Conservation (phyloP, 2,797 vertebrate species). For the Xenentodon cancila region DNA sequence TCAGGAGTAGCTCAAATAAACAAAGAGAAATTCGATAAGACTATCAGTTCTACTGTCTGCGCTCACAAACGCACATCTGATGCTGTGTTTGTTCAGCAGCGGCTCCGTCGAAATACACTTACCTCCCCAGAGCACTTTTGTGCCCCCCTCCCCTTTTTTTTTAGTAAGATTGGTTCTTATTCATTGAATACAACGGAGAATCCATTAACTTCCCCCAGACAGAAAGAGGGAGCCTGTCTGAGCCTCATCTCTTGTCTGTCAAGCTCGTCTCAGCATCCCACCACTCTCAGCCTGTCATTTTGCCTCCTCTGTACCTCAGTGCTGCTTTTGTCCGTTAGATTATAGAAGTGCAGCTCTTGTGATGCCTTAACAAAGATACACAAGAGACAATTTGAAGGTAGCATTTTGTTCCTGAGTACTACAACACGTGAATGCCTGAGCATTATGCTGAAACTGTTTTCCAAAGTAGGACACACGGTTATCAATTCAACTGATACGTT, state of each 20-base stretch:
- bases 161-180: constrained; percentile 48
- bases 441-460: constrained; percentile 10
- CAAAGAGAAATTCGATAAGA: constrained; percentile 47
- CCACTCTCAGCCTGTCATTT: constrained; percentile 35
- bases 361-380: constrained; percentile 31
- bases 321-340: constrained; percentile 65
- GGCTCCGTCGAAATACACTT: constrained; percentile 29
- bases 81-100: constrained; percentile 51
- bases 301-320: constrained; percentile 40
- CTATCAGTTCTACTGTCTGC: constrained; percentile 20
- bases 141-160: constrained; percentile 12
- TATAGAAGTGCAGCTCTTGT: constrained; percentile 34
- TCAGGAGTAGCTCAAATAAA: constrained; percentile 33
- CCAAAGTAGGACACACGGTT: constrained; percentile 12
- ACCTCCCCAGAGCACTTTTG: constrained; percentile 38
- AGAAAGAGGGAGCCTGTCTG: constrained; percentile 54
- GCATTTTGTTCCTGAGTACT: constrained; percentile 44
- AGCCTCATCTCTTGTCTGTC: constrained; percentile 62
- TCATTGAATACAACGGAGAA: constrained; percentile 64
- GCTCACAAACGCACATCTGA: constrained; percentile 26
- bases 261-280: constrained; percentile 61
- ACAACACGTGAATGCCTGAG: constrained; percentile 3
- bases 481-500: too few species aligned
- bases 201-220: constrained; percentile 66
- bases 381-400: constrained; percentile 32